These are phyloP conservation scores for Drosophila acutilabella DNA, from an alignment of 2,888 invertebrate genomes.

Conservation along the genomic window DNA sequence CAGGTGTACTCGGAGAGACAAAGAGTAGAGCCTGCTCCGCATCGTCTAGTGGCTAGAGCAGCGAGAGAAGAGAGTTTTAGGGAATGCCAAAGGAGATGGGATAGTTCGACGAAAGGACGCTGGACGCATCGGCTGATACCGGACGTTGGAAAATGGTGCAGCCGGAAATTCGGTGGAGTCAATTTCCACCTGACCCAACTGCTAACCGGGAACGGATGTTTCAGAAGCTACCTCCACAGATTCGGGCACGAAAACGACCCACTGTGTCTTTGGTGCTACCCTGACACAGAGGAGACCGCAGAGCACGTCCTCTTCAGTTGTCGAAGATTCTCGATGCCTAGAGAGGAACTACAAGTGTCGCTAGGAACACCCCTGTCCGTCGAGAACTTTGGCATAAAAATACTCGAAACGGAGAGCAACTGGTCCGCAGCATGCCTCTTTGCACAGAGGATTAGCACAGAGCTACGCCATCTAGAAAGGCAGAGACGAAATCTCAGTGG, in stretches of 20 bases:
- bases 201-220: not conserved
- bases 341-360: not conserved
- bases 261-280: not conserved
- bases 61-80: not conserved
- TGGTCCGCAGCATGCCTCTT: no score
- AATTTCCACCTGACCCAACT: not conserved
- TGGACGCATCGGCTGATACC: not conserved
- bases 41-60: not conserved
- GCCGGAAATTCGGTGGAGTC: not conserved
- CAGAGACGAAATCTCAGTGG: no score
- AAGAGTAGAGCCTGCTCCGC: not conserved
- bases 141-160: not conserved
- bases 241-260: not conserved
- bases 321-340: not conserved
- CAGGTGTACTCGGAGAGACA: not conserved
- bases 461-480: no score
- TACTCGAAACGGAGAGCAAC: no score
- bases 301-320: not conserved
- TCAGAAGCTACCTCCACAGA: no score
- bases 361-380: no score
- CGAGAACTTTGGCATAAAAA: no score
- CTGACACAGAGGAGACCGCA: not conserved
- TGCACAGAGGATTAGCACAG: no score
- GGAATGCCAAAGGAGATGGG: not conserved
- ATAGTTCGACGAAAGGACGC: not conserved